Conservation (phyloP, 1,140 invertebrate species). For the Drosophila sechellia region DNA sequence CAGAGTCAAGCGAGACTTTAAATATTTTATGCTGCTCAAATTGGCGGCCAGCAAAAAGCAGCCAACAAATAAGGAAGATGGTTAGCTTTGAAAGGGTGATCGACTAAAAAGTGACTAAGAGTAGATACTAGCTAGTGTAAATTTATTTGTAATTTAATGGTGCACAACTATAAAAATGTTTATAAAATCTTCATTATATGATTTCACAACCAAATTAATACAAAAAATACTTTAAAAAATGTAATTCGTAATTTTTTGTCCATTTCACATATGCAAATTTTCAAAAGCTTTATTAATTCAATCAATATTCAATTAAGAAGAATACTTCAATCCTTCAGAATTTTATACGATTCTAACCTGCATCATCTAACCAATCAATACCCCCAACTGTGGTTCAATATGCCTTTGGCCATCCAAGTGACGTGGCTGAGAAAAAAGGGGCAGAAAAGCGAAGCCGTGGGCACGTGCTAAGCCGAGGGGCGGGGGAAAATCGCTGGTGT, state of each 20-base stretch:
- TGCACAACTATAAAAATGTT: too few relatives aligned
- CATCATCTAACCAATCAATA: slow-evolving; percentile 22
- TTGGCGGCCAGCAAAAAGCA: slow-evolving; percentile 63
- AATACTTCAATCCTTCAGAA: too few relatives aligned
- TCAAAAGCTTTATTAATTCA: background rate
- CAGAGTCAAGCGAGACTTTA: slow-evolving; percentile 78
- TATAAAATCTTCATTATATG: too few relatives aligned
- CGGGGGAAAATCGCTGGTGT: slow-evolving; percentile 22
- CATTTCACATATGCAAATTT: background rate
- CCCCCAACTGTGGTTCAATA: slow-evolving; percentile 23
- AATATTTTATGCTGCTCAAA: slow-evolving; percentile 79
- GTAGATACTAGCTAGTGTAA: too few relatives aligned
- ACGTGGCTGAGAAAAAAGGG: slow-evolving; percentile 15
- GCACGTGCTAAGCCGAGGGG: slow-evolving; percentile 39
- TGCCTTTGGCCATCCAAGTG: slow-evolving; percentile 12
- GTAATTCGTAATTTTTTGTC: too few relatives aligned
- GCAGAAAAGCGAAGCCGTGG: slow-evolving; percentile 16
- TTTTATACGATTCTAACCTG: background rate
- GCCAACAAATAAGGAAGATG: slow-evolving; percentile 17
- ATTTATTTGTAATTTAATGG: too few relatives aligned
- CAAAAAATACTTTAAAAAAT: background rate
- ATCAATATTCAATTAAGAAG: background rate
- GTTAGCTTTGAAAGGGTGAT: background rate
- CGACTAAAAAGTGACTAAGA: slow-evolving; percentile 9
- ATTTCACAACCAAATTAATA: too few relatives aligned